phyloP scores from a whole-genome alignment of 2,888 invertebrate genomes.

The Agrotis exclamationis region DNA sequence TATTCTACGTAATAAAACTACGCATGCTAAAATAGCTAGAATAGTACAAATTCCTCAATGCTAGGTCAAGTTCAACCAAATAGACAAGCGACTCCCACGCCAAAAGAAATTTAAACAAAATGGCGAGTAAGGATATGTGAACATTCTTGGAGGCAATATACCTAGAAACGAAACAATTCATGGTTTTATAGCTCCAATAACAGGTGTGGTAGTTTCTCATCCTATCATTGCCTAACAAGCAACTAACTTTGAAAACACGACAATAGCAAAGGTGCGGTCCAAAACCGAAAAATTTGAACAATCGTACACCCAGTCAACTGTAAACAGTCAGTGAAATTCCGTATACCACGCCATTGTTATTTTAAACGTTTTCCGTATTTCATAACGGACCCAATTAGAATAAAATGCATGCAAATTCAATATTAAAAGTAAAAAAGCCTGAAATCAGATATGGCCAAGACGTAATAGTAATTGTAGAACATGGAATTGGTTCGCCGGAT shows the following conservation, averaged over 20 bases:
- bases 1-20: neutral
- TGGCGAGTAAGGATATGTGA: slow-evolving; percentile 32
- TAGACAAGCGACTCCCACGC: slow-evolving; percentile 15
- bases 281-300: slow-evolving; percentile 77
- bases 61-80: slow-evolving; percentile 9
- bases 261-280: slow-evolving; percentile 76
- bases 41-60: neutral
- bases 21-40: neutral
- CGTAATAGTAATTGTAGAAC: slow-evolving; percentile 57
- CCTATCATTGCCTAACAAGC: slow-evolving; percentile 42
- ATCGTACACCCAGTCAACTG: slow-evolving; percentile 77
- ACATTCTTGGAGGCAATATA: slow-evolving; percentile 43
- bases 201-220: slow-evolving; percentile 57
- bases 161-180: slow-evolving; percentile 30
- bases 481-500: slow-evolving; percentile 49
- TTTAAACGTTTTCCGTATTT: slow-evolving; percentile 61
- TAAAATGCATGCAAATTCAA: slow-evolving; percentile 56
- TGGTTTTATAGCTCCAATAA: slow-evolving; percentile 6
- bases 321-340: slow-evolving; percentile 77
- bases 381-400: slow-evolving; percentile 43
- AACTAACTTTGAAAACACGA: slow-evolving; percentile 70
- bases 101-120: slow-evolving; percentile 21
- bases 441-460: slow-evolving; percentile 40
- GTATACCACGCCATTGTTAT: slow-evolving; percentile 71
- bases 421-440: slow-evolving; percentile 46